phyloP scores from a whole-genome alignment of 2,888 invertebrate genomes.

The Atethmia centrago region DNA sequence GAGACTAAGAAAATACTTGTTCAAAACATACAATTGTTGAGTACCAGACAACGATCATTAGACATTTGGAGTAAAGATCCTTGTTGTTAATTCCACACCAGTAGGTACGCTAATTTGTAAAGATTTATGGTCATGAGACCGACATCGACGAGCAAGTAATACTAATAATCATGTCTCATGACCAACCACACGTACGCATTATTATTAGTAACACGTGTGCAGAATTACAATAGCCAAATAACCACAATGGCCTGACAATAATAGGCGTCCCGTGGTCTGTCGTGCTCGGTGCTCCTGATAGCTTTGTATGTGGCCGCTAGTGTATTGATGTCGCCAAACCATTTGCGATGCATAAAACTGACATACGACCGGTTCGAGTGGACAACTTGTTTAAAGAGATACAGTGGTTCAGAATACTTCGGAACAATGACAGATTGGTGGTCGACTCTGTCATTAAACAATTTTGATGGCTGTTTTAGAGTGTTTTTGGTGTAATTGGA shows the following conservation, averaged over 20 bases:
- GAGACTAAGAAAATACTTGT: background rate
- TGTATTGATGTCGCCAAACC: slow-evolving; percentile 64
- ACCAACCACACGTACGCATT: slow-evolving; percentile 49
- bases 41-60: background rate
- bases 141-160: slow-evolving; percentile 20
- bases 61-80: slow-evolving; percentile 10
- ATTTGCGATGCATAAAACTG: slow-evolving; percentile 60
- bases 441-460: background rate
- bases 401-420: too few relatives aligned
- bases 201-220: slow-evolving; percentile 57
- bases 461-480: slow-evolving; percentile 1
- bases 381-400: slow-evolving; percentile 36
- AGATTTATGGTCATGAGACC: slow-evolving; percentile 14
- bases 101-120: slow-evolving; percentile 16
- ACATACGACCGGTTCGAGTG: slow-evolving; percentile 47
- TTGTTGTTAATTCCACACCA: background rate
- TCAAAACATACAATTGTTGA: background rate
- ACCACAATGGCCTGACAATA: slow-evolving; percentile 68
- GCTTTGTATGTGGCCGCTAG: slow-evolving; percentile 69
- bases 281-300: slow-evolving; percentile 64
- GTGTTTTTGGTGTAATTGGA: background rate
- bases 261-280: slow-evolving; percentile 67
- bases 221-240: slow-evolving; percentile 62
- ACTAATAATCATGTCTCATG: slow-evolving; percentile 34
- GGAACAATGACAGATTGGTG: slow-evolving; percentile 26